Evolutionary conservation across 1,140 invertebrate species (phyloP).

Genomic region (Lordiphosa collinella): DNA sequence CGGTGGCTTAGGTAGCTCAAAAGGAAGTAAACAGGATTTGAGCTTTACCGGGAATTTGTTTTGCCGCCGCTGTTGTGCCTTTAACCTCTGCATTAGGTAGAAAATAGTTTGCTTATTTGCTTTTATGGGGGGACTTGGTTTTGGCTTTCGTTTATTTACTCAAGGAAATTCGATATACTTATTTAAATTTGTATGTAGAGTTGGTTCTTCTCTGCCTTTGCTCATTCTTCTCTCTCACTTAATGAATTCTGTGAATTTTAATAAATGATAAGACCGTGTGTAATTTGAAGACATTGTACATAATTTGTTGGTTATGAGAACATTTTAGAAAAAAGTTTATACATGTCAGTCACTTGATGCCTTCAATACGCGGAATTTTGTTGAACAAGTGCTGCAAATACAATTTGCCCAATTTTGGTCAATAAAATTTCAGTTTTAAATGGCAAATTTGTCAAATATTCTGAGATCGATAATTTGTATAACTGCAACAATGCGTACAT

Average conservation of each 20-base stretch:
- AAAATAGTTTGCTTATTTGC: conserved; percentile 54
- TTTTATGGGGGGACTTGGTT: conserved; percentile 8
- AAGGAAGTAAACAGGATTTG: conserved; percentile 72
- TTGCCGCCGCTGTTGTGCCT: conserved; percentile 23
- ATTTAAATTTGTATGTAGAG: conserved; percentile 58
- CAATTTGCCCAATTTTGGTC: neutral
- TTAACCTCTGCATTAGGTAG: conserved; percentile 53
- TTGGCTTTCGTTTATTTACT: conserved; percentile 39
- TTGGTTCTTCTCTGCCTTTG: conserved; percentile 25
- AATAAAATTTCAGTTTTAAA: neutral
- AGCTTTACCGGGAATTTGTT: conserved; percentile 60
- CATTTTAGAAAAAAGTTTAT: conserved; percentile 36
- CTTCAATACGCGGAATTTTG: conserved; percentile 30
- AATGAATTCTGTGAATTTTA: conserved; percentile 68
- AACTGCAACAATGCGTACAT: too few species aligned
- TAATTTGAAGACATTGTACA: conserved; percentile 69
- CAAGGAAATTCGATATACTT: conserved; percentile 67
- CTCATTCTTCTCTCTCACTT: conserved; percentile 35
- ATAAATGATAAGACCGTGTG: conserved; percentile 63
- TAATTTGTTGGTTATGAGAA: conserved; percentile 50
- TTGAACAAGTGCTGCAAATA: neutral
- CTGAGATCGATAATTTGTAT: too few species aligned
- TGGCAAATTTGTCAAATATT: too few species aligned
- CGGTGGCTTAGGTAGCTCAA: conserved; percentile 63
- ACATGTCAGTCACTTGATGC: conserved; percentile 38